Conservation (phyloP, 2,797 vertebrate species). For the Enteromius paludinosus region DNA sequence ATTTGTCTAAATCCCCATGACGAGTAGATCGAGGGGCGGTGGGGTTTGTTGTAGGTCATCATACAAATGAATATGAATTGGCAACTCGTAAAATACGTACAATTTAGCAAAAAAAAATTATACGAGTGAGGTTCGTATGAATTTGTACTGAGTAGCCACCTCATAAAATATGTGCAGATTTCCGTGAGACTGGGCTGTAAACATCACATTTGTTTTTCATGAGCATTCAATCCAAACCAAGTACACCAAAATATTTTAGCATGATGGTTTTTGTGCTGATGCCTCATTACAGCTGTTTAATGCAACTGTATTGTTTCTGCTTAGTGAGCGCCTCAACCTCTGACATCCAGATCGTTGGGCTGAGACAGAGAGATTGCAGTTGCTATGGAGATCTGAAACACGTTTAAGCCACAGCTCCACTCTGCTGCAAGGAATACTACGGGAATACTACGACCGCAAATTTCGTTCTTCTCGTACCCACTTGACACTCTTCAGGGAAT, state of each 20-base stretch:
- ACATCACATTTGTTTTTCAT: too few relatives aligned
- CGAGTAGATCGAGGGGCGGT: too few relatives aligned
- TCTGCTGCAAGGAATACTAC: constrained; percentile 34
- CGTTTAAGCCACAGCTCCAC: constrained; percentile 6
- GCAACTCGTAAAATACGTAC: too few relatives aligned
- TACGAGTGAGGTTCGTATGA: too few relatives aligned
- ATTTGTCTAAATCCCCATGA: too few relatives aligned
- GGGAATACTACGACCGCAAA: constrained; percentile 42
- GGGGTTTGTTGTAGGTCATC: too few relatives aligned
- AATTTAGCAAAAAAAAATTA: too few relatives aligned
- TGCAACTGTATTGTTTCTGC: constrained; percentile 2
- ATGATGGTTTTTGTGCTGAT: background rate
- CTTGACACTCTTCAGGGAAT: constrained; percentile 35
- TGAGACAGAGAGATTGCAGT: constrained; percentile 20
- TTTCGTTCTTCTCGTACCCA: constrained; percentile 32
- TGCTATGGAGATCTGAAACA: constrained; percentile 36
- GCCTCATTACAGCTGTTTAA: constrained; percentile 16
- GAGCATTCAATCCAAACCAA: background rate
- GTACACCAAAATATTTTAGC: background rate
- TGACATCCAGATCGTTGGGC: background rate
- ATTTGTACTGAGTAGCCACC: too few relatives aligned
- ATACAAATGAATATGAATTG: too few relatives aligned
- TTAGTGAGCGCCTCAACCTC: background rate
- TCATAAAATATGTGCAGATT: too few relatives aligned
- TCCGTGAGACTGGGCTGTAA: too few relatives aligned